Conservation (phyloP, 2,888 invertebrate species). For the Drosophila limbata region DNA sequence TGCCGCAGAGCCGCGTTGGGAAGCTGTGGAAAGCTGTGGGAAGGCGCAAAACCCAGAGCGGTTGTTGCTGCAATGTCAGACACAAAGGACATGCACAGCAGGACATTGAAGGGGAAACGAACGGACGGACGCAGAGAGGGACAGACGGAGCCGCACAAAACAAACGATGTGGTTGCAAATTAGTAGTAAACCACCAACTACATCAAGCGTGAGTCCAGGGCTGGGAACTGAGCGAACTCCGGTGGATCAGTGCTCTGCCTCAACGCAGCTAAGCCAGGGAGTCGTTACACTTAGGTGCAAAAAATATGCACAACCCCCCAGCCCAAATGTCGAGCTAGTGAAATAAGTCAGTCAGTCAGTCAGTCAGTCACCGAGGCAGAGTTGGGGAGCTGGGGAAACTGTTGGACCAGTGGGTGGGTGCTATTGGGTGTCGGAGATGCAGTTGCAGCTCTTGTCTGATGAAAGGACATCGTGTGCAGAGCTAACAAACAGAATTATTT, state of each 20-base stretch:
- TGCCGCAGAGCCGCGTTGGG: slow-evolving; percentile 28
- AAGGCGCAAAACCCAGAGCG: slow-evolving; percentile 49
- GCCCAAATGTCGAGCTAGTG: slow-evolving; percentile 23
- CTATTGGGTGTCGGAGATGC: slow-evolving; percentile 28
- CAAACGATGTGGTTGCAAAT: slow-evolving; percentile 81
- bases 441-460: slow-evolving; percentile 54
- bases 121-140: slow-evolving; percentile 2
- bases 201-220: slow-evolving; percentile 68
- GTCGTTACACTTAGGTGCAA: slow-evolving; percentile 56
- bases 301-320: slow-evolving; percentile 44
- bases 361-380: slow-evolving; percentile 35
- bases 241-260: slow-evolving; percentile 30
- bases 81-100: slow-evolving; percentile 65
- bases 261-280: background rate
- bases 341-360: slow-evolving; percentile 68
- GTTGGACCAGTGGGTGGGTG: slow-evolving; percentile 1
- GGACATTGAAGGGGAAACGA: slow-evolving; percentile 18
- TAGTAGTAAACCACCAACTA: slow-evolving; percentile 81
- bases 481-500: slow-evolving; percentile 79
- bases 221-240: slow-evolving; percentile 16
- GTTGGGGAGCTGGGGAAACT: background rate
- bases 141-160: slow-evolving; percentile 64
- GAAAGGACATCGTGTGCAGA: slow-evolving; percentile 60
- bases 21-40: slow-evolving; percentile 15
- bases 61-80: slow-evolving; percentile 62